Evolutionary conservation across 2,888 invertebrate genomes (phyloP).

Genomic region (Nyleta sp.): DNA sequence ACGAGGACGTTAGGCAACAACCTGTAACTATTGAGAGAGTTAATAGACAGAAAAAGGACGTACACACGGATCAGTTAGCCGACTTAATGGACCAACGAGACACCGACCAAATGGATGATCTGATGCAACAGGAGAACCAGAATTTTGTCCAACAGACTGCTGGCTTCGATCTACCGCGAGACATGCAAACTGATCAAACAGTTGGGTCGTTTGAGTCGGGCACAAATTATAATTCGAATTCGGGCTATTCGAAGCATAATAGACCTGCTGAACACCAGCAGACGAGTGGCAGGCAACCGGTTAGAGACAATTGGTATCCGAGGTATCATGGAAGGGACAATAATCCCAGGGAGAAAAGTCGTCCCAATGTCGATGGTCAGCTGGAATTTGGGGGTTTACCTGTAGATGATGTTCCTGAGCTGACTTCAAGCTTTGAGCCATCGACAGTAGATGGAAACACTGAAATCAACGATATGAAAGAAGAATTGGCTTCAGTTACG

Average conservation of each 20-base stretch:
- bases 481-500: not conserved
- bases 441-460: not conserved
- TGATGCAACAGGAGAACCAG: too few species aligned
- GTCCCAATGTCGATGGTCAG: conserved; percentile 4
- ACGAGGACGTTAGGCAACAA: conserved; percentile 19
- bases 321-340: conserved; percentile 5
- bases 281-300: not conserved
- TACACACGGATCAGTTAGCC: too few species aligned
- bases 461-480: conserved; percentile 7
- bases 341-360: not conserved
- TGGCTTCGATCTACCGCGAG: not conserved
- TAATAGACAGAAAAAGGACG: too few species aligned
- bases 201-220: not conserved
- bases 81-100: too few species aligned
- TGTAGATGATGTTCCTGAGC: not conserved
- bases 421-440: not conserved
- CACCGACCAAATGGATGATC: too few species aligned
- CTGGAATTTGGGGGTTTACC: not conserved
- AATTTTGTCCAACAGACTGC: too few species aligned
- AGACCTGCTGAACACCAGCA: not conserved
- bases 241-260: too few species aligned
- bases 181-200: not conserved
- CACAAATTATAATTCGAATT: not conserved
- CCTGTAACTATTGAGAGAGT: too few species aligned
- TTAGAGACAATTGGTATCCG: conserved; percentile 1